Evolutionary conservation across 1,140 invertebrate species (phyloP).

Genomic region (Caenorhabditis tropicalis): DNA sequence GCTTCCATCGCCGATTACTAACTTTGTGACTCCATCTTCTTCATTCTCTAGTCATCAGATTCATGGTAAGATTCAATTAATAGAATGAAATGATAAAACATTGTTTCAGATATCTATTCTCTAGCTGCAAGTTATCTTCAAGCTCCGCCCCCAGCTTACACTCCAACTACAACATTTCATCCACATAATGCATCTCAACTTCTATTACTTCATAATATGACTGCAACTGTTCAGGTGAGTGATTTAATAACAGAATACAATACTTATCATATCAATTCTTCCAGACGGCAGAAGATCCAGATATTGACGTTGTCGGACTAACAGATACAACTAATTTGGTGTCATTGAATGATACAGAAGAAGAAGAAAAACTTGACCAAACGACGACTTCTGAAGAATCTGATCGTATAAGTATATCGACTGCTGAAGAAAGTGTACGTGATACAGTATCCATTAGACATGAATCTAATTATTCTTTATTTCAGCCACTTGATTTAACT

Average conservation of each 20-base stretch:
- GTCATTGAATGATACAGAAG: slow-evolving; percentile 23
- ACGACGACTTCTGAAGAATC: slow-evolving; percentile 6
- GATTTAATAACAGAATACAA: not conserved
- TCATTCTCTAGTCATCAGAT: slow-evolving; percentile 27
- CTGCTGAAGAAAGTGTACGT: slow-evolving; percentile 10
- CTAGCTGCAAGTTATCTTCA: slow-evolving; percentile 20
- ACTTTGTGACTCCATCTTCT: slow-evolving; percentile 8
- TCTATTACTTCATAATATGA: slow-evolving; percentile 23
- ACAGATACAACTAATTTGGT: slow-evolving; percentile 14
- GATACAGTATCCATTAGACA: not conserved
- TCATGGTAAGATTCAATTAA: not conserved
- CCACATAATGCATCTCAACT: slow-evolving; percentile 9
- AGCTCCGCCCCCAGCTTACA: not conserved
- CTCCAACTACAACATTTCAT: slow-evolving; percentile 9
- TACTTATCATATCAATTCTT: not conserved
- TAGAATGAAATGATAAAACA: not conserved
- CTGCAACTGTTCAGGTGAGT: not conserved
- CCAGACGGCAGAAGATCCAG: slow-evolving; percentile 1
- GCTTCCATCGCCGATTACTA: slow-evolving; percentile 19
- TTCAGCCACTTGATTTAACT: slow-evolving; percentile 13
- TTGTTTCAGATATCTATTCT: not conserved
- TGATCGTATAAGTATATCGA: not conserved
- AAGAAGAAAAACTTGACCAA: slow-evolving; percentile 6
- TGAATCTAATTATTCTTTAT: not conserved
- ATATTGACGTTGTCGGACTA: slow-evolving; percentile 16